Percentiles rank a stretch among this genome's conserved stretches.
Conservation (phyloP, 2,888 invertebrate species). For the Terebella lapidaria region DNA sequence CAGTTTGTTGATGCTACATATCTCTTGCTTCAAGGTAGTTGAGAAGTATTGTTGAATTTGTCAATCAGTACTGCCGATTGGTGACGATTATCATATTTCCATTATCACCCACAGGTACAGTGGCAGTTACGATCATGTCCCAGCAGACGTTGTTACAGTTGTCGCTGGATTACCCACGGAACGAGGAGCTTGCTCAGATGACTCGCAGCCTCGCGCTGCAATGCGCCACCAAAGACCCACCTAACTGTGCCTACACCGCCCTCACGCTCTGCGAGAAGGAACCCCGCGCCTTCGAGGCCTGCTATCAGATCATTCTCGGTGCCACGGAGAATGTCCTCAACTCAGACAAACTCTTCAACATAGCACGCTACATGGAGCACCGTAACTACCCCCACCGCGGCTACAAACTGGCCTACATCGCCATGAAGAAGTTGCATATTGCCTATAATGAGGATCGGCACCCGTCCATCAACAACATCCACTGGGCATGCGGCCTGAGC, state of each 20-base stretch:
- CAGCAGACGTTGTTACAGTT: conserved; percentile 73
- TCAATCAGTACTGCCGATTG: too few species aligned
- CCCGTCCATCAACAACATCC: conserved; percentile 80
- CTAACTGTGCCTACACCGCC: conserved; percentile 78
- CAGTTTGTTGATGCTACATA: too few species aligned
- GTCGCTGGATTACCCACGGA: conserved; percentile 69
- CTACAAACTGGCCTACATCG: conserved; percentile 74
- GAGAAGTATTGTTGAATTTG: too few species aligned
- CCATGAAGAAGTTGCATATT: conserved; percentile 76
- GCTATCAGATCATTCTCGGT: conserved; percentile 78
- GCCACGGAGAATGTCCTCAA: conserved; percentile 77
- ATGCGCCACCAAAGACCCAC: conserved; percentile 81
- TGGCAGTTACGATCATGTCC: conserved; percentile 78
- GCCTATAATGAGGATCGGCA: conserved; percentile 83
- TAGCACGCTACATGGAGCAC: conserved; percentile 82
- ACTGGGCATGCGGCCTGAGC: conserved; percentile 80
- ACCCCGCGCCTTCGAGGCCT: conserved; percentile 75
- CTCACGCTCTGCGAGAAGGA: conserved; percentile 80
- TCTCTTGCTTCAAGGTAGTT: too few species aligned
- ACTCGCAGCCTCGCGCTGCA: conserved; percentile 74
- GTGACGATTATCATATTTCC: too few species aligned
- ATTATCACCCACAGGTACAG: too few species aligned
- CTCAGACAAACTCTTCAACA: conserved; percentile 75
- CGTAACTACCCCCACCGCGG: conserved; percentile 72
- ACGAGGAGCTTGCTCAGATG: conserved; percentile 73